Evolutionary conservation across 2,888 invertebrate species (phyloP).

Genomic region (Drosophila macrospina): DNA sequence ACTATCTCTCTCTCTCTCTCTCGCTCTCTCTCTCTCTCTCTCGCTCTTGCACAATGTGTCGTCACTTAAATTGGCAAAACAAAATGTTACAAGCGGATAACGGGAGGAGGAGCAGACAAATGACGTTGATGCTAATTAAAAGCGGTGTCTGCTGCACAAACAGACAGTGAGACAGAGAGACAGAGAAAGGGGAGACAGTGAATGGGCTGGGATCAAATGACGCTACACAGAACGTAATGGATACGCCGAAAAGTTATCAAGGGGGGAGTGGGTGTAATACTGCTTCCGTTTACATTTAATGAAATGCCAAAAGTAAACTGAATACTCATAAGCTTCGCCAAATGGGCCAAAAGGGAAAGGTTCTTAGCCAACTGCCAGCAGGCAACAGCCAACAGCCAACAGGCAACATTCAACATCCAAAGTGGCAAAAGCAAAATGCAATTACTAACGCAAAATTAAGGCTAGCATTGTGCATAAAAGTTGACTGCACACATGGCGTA

Average conservation of each 20-base stretch:
- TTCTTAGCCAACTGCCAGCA: conserved; percentile 12
- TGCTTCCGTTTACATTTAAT: conserved; percentile 61
- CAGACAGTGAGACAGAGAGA: not conserved
- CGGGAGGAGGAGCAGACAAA: conserved; percentile 54
- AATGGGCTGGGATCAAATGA: conserved; percentile 31
- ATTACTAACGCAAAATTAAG: conserved; percentile 80
- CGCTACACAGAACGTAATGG: conserved; percentile 47
- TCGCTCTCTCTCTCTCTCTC: not conserved
- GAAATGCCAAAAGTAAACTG: conserved; percentile 40
- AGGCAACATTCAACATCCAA: too few relatives aligned
- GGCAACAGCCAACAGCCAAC: too few relatives aligned
- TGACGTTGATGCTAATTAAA: conserved; percentile 79
- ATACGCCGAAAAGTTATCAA: conserved; percentile 38
- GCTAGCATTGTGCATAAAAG: conserved; percentile 54
- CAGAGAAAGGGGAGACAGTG: not conserved
- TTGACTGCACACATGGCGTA: conserved; percentile 61
- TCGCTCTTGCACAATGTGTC: conserved; percentile 9
- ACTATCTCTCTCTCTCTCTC: not conserved
- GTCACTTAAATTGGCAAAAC: conserved; percentile 65
- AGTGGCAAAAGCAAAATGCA: conserved; percentile 68
- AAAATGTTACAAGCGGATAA: conserved; percentile 44
- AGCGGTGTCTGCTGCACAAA: conserved; percentile 54
- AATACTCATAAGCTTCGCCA: not conserved
- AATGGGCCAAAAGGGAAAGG: conserved; percentile 13
- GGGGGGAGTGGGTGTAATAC: not conserved